phyloP scores from a whole-genome alignment of 2,888 invertebrate genomes.

The Microplitis manilae region DNA sequence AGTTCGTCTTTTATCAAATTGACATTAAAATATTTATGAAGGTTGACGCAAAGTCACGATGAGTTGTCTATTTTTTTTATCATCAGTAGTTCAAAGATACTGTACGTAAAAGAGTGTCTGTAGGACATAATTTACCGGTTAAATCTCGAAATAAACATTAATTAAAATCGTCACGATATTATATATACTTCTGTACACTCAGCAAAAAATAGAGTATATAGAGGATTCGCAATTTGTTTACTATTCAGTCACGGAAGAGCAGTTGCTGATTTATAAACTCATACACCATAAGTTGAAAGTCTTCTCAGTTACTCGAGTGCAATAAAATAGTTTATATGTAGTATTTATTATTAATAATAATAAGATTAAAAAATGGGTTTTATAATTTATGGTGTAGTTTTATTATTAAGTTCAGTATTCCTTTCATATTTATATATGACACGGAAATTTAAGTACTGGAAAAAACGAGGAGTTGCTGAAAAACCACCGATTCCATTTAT shows the following conservation, averaged over 20 bases:
- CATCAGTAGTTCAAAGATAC: background rate
- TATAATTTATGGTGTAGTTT: slow-evolving; percentile 52
- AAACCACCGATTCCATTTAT: slow-evolving; percentile 68
- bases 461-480: slow-evolving; percentile 68
- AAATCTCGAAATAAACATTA: background rate
- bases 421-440: slow-evolving; percentile 58
- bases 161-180: background rate
- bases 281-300: background rate
- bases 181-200: background rate
- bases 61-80: background rate
- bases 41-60: background rate
- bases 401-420: slow-evolving; percentile 43
- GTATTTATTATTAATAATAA: background rate
- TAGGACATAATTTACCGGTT: background rate
- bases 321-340: background rate
- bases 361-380: slow-evolving; percentile 52
- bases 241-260: background rate
- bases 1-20: background rate
- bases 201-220: background rate
- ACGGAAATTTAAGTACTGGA: slow-evolving; percentile 63
- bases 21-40: background rate
- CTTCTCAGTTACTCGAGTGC: background rate
- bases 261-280: background rate
- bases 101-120: background rate
- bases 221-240: background rate